These are phyloP conservation scores for Caenorhabditis wallacei DNA, from an alignment of 2,888 invertebrate species.

Conservation along the genomic window DNA sequence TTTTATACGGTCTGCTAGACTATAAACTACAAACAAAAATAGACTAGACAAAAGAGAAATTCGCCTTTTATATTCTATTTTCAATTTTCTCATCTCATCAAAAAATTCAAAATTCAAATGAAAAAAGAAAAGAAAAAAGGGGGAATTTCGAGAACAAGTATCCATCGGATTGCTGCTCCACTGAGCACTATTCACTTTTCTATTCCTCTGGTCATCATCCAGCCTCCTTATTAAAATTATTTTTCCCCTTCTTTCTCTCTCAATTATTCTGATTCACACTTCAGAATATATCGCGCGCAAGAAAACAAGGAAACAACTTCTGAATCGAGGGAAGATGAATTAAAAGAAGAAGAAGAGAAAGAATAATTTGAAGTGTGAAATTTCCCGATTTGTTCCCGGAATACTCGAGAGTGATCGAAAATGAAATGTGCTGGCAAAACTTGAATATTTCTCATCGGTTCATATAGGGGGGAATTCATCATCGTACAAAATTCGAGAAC, in stretches of 20 bases:
- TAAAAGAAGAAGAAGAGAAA: slow-evolving; percentile 1
- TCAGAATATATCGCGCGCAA: background rate
- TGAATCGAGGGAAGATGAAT: background rate
- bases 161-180: slow-evolving; percentile 6
- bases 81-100: background rate
- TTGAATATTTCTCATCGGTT: slow-evolving; percentile 3
- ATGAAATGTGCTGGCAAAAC: background rate
- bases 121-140: background rate
- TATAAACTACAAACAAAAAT: background rate
- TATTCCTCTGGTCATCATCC: too few species aligned
- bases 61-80: background rate
- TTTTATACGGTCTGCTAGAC: slow-evolving; percentile 16
- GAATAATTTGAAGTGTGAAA: slow-evolving; percentile 26
- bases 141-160: background rate
- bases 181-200: background rate
- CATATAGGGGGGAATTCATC: slow-evolving; percentile 6
- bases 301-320: slow-evolving; percentile 36
- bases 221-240: too few species aligned
- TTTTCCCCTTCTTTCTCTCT: too few species aligned
- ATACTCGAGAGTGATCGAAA: background rate
- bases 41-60: background rate
- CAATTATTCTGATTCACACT: slow-evolving; percentile 35
- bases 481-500: background rate
- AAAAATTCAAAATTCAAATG: background rate
- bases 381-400: slow-evolving; percentile 22